These are phyloP conservation scores for Tricholaema leucomelas DNA, from an alignment of 2,113 vertebrate species.

Conservation along the genomic window DNA sequence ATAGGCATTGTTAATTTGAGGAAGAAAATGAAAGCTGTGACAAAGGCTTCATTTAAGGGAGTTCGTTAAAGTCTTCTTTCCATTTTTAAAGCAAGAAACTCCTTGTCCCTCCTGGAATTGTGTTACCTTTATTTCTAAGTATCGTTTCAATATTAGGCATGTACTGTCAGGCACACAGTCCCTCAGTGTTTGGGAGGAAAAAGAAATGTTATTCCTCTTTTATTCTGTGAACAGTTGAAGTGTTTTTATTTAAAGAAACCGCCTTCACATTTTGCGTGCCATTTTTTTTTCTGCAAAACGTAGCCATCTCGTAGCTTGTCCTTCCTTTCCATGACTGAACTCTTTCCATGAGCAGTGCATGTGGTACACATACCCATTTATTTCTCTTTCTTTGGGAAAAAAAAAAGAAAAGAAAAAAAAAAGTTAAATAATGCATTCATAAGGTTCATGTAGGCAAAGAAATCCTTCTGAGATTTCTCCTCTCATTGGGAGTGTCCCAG, in stretches of 20 bases:
- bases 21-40: conserved; percentile 41
- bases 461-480: not conserved
- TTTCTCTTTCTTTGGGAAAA: not conserved
- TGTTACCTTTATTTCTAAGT: conserved; percentile 40
- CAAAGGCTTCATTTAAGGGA: conserved; percentile 40
- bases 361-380: not conserved
- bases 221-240: not conserved
- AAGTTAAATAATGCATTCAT: not conserved
- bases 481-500: not conserved
- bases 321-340: not conserved
- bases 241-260: conserved; percentile 34
- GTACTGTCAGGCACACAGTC: not conserved
- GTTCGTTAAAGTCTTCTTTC: conserved; percentile 3
- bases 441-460: not conserved
- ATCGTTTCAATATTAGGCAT: not conserved
- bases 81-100: conserved; percentile 53
- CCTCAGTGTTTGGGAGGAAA: conserved; percentile 4
- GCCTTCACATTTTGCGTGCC: not conserved
- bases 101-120: conserved; percentile 28
- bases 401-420: too few species aligned
- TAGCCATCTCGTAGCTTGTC: not conserved
- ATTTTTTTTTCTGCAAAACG: not conserved
- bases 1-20: conserved; percentile 35
- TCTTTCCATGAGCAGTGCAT: not conserved
- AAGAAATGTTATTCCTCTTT: not conserved